Base-by-base conservation (phyloP, 2,113 vertebrate species). In the Rhagologus leucostigma region DNA sequence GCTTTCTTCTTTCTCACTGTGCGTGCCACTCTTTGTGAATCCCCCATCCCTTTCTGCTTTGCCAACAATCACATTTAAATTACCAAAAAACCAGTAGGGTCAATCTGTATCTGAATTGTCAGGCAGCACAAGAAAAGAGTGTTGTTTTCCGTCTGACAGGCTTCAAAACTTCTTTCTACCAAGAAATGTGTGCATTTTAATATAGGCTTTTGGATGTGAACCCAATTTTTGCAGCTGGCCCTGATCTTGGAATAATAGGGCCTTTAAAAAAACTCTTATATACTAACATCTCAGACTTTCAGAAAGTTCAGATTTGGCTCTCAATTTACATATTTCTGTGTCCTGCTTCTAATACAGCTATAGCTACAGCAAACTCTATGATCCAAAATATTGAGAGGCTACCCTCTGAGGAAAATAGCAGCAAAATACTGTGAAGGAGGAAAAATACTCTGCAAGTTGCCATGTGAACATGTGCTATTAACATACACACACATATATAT, bases 31-130 rank as follows among this genome's bases (percentile, higher is more conserved):
- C 90, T 88, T 83, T 94, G 84, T 24, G 62, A 86, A 73, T 95
- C 62, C 57, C 65, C 69, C 64, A 80, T 86, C 64, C 59, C 59
- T 85, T 92, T 96, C 90, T 96, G 74, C 89, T 95, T 91, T 97
- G 96, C 95, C 97, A 98, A 87, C 87, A 94, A 92, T 78, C 95
- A 68, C 82, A 94, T 98, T 98, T 97, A 97, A 97, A 95, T 97
- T 87, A 94, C 83, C 79, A 37, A 79, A 96, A 97, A 97, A 55
- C 17, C 96, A 95, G 93, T 92, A 95, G 84, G 59, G 86, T 93
- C 16, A 57, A 94, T 97, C 96, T 97, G 89, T 95, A 95, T 92
- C 92, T 65, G 87, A 92, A 87, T 95, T 96, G 96, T 95, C 93
- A 94, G 77, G 92, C 86, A 87, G 84, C 44, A 64, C 90, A 97